A percentile compares a stretch with the other conserved stretches of the same genome.
phyloP scores from a whole-genome alignment of 2,888 invertebrate genomes.

The Shargacucullia verbasci region DNA sequence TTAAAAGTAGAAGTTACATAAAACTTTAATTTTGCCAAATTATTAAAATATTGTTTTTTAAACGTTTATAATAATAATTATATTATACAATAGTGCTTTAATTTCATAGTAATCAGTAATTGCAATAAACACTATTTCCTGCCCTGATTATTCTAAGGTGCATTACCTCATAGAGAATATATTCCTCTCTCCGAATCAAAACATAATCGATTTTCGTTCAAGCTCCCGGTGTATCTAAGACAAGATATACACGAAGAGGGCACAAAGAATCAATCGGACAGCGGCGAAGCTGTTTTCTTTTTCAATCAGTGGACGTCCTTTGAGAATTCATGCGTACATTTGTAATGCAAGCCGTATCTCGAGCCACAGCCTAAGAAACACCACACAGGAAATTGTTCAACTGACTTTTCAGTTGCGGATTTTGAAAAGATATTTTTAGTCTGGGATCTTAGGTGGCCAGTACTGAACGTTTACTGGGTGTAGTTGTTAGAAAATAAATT shows the following conservation, averaged over 20 bases:
- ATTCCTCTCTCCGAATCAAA: constrained; percentile 13
- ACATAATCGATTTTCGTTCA: constrained; percentile 16
- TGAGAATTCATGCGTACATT: constrained; percentile 69
- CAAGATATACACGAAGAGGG: constrained; percentile 75
- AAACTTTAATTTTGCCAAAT: too few species aligned
- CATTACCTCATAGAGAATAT: constrained; percentile 4
- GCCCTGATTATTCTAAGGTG: too few species aligned
- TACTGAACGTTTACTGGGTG: constrained; percentile 60
- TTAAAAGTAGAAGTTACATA: too few species aligned
- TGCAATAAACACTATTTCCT: too few species aligned
- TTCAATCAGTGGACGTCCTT: constrained; percentile 84
- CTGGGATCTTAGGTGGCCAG: constrained; percentile 58
- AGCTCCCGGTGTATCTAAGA: constrained; percentile 64
- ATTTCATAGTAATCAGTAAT: too few species aligned
- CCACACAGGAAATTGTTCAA: constrained; percentile 5
- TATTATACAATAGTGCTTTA: too few species aligned
- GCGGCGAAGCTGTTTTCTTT: constrained; percentile 85
- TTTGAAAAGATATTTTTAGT: constrained; percentile 26
- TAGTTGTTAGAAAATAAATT: constrained; percentile 84
- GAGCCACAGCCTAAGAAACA: constrained; percentile 62
- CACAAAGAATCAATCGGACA: constrained; percentile 85
- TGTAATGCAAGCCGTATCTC: constrained; percentile 62
- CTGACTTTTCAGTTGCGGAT: constrained; percentile 26
- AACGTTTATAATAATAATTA: too few species aligned
- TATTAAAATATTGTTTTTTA: too few species aligned